A percentile compares a stretch with the other conserved stretches of the same genome.
phyloP scores from a whole-genome alignment of 2,113 vertebrate genomes.

The Taxidea taxus region DNA sequence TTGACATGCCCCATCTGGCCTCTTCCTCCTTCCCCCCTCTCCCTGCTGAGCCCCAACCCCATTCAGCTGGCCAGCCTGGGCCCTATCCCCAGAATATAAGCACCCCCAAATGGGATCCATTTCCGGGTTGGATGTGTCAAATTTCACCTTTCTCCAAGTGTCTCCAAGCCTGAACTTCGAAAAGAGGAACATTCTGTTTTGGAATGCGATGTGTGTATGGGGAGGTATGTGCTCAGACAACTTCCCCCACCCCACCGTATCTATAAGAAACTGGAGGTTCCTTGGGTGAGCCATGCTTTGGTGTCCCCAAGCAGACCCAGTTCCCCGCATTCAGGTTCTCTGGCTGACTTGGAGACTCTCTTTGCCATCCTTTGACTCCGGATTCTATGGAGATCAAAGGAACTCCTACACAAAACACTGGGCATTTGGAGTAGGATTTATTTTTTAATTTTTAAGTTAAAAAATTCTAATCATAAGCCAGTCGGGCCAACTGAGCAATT shows the following conservation, averaged over 20 bases:
- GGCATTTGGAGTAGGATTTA: slow-evolving; percentile 46
- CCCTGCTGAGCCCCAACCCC: slow-evolving; percentile 28
- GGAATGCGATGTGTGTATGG: background rate
- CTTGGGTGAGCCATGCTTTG: background rate
- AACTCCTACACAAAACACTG: slow-evolving; percentile 50
- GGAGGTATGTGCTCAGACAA: background rate
- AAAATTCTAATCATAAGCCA: slow-evolving; percentile 34
- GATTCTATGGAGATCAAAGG: slow-evolving; percentile 68
- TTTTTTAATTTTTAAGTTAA: slow-evolving; percentile 28
- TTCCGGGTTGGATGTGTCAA: slow-evolving; percentile 47
- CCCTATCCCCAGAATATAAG: slow-evolving; percentile 37
- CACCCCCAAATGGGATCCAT: slow-evolving; percentile 44
- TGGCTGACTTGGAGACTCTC: background rate
- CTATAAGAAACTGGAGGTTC: background rate
- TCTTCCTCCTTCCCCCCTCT: background rate
- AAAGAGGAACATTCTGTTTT: background rate
- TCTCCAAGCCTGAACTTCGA: slow-evolving; percentile 46
- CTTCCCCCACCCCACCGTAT: background rate
- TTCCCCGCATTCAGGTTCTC: slow-evolving; percentile 12
- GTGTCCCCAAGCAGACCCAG: background rate
- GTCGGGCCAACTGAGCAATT: background rate
- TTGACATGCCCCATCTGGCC: slow-evolving; percentile 68
- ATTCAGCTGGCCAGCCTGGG: background rate
- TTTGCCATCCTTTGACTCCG: slow-evolving; percentile 35
- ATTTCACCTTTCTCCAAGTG: slow-evolving; percentile 48